These are phyloP conservation scores for Phocides pigmalion DNA, from an alignment of 1,140 invertebrate genomes.

Conservation along the genomic window DNA sequence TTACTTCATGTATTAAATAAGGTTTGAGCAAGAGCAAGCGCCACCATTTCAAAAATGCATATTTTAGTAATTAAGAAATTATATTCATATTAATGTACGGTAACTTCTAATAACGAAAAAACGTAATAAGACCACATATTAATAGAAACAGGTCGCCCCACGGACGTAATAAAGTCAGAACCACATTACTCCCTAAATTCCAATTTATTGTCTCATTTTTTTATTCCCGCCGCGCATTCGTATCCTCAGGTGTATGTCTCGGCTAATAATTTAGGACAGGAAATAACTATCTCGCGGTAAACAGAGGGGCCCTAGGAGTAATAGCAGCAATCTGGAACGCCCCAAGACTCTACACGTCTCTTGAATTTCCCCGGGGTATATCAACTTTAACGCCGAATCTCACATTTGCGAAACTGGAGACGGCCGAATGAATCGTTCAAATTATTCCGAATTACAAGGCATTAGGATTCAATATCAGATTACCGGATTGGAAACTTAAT, in stretches of 20 bases:
- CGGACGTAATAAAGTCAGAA: not conserved
- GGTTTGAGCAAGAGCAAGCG: too few species aligned
- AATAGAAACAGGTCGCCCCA: constrained; percentile 3
- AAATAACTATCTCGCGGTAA: constrained; percentile 63
- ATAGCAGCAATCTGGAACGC: constrained; percentile 63
- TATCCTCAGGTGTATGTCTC: constrained; percentile 49
- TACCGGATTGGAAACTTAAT: constrained; percentile 10
- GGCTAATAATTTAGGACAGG: constrained; percentile 56
- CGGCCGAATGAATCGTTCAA: constrained; percentile 11
- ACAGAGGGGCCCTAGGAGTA: constrained; percentile 64
- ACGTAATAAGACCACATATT: not conserved
- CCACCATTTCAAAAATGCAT: too few species aligned
- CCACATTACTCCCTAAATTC: constrained; percentile 40
- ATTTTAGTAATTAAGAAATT: too few species aligned
- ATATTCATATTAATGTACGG: too few species aligned
- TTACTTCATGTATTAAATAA: too few species aligned
- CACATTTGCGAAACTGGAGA: constrained; percentile 35
- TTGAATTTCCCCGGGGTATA: constrained; percentile 61
- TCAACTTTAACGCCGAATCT: constrained; percentile 43
- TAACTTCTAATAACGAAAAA: not conserved
- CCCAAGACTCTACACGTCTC: constrained; percentile 45
- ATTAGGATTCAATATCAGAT: constrained; percentile 13
- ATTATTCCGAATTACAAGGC: not conserved
- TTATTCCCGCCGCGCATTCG: constrained; percentile 43
- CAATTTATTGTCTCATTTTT: constrained; percentile 56